Evolutionary conservation across 2,797 vertebrate genomes (phyloP).

Genomic region (Botia kubotai): DNA sequence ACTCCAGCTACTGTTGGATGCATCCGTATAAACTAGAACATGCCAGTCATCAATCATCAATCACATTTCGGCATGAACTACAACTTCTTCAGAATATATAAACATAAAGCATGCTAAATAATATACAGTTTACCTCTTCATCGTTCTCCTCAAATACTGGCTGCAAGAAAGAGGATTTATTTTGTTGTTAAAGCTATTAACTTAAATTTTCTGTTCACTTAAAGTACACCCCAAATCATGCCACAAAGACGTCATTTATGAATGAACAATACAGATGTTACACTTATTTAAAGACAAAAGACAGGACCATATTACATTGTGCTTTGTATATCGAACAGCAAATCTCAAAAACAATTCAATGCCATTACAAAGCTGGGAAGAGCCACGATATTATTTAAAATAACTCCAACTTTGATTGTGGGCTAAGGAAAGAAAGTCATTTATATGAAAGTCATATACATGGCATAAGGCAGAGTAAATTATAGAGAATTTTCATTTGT

Average conservation of each 20-base stretch:
- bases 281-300: background rate
- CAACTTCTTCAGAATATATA: background rate
- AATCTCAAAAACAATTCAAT: no score
- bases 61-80: background rate
- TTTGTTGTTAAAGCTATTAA: background rate
- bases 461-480: no score
- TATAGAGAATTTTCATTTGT: no score
- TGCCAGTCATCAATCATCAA: background rate
- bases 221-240: slow-evolving; percentile 28
- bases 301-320: background rate
- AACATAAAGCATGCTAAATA: background rate
- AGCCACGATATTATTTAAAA: no score
- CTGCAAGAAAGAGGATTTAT: slow-evolving; percentile 68
- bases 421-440: no score
- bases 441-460: no score
- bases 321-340: background rate
- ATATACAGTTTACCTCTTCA: slow-evolving; percentile 60
- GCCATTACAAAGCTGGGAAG: no score
- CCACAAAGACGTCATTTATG: slow-evolving; percentile 17
- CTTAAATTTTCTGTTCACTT: background rate
- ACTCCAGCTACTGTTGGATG: background rate
- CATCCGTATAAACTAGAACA: background rate
- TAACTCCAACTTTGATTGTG: no score
- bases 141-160: slow-evolving; percentile 66
- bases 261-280: slow-evolving; percentile 24